Conservation (phyloP, 2,797 vertebrate species). For the Cyprinella venusta region DNA sequence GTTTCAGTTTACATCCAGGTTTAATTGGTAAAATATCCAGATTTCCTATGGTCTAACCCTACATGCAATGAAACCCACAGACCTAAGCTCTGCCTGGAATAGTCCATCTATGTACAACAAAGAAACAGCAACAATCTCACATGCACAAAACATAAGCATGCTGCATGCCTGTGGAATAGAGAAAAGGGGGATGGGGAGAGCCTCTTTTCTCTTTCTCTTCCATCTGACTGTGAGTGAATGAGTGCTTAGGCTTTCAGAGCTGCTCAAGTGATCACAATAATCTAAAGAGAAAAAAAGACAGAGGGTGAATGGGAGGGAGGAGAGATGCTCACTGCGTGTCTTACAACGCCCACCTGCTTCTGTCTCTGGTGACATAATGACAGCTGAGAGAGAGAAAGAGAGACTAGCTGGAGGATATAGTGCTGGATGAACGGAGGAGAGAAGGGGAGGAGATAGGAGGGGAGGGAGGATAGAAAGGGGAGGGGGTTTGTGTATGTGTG, state of each 20-base stretch:
- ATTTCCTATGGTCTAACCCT: background rate
- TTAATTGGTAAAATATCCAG: too few relatives aligned
- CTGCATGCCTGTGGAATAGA: conserved; percentile 63
- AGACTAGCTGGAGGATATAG: background rate
- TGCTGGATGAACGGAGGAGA: conserved; percentile 50
- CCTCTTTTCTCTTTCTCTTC: conserved; percentile 27
- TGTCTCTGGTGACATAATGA: conserved; percentile 53
- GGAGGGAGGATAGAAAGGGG: conserved; percentile 36
- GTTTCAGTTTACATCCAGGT: background rate
- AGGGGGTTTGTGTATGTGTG: conserved; percentile 31
- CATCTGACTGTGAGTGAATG: conserved; percentile 19
- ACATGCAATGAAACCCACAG: background rate
- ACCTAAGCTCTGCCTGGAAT: background rate
- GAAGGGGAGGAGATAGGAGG: conserved; percentile 36
- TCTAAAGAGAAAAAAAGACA: conserved; percentile 51
- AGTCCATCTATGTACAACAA: conserved; percentile 11
- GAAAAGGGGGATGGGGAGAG: conserved; percentile 46
- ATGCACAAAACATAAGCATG: conserved; percentile 46
- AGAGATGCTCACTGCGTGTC: conserved; percentile 31
- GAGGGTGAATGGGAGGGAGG: background rate
- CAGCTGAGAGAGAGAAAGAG: conserved; percentile 28
- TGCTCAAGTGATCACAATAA: conserved; percentile 50
- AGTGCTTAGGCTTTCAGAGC: conserved; percentile 39
- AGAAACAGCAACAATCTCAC: background rate
- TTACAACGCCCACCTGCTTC: conserved; percentile 59